Conservation (phyloP, 2,797 vertebrate genomes). For the Sus cebifrons region DNA sequence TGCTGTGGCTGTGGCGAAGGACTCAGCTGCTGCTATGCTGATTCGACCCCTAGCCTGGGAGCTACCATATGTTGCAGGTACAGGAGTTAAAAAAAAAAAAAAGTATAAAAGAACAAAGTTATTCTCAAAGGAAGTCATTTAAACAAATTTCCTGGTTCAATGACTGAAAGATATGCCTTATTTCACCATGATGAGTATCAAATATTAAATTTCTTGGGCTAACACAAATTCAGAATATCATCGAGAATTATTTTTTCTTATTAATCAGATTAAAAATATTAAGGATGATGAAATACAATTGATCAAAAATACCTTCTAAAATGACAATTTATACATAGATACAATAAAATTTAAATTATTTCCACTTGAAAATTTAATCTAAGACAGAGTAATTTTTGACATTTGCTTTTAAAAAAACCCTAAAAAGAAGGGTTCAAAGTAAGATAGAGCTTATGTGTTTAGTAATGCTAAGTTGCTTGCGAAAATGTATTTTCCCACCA, state of each 20-base stretch:
- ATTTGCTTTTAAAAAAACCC: neutral
- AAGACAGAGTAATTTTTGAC: neutral
- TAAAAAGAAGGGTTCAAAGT: neutral
- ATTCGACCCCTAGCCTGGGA: too few species aligned
- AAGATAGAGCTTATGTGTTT: neutral
- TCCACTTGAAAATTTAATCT: neutral
- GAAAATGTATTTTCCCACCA: conserved; percentile 1
- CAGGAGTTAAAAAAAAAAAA: too few species aligned
- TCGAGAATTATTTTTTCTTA: conserved; percentile 18
- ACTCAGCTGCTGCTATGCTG: too few species aligned
- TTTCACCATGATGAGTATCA: conserved; percentile 4
- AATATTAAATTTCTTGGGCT: neutral
- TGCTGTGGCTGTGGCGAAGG: too few species aligned
- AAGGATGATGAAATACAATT: neutral
- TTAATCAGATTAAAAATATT: neutral
- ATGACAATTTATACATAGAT: neutral
- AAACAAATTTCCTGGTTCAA: neutral
- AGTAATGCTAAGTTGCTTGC: neutral
- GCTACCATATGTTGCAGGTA: too few species aligned
- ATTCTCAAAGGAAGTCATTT: conserved; percentile 38
- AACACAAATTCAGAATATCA: neutral
- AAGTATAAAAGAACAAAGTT: neutral
- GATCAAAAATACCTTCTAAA: neutral
- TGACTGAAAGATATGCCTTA: neutral
- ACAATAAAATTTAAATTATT: conserved; percentile 13